Percentiles rank a stretch among this genome's conserved stretches.
These are phyloP conservation scores for Drosophila guanche DNA, from an alignment of 1,140 invertebrate species.

Conservation along the genomic window DNA sequence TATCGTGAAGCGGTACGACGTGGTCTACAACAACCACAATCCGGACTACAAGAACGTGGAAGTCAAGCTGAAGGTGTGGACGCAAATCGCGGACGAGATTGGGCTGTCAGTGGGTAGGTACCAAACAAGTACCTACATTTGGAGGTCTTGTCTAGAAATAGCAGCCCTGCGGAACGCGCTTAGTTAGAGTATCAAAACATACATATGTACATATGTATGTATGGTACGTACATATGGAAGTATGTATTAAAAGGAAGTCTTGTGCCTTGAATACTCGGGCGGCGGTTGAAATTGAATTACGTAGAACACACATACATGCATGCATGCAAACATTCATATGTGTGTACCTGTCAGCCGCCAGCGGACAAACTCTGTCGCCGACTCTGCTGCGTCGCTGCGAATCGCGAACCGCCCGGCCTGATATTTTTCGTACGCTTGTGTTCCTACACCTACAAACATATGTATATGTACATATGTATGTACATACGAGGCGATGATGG, in stretches of 20 bases:
- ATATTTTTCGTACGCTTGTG: constrained; percentile 49
- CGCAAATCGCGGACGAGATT: constrained; percentile 81
- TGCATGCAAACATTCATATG: constrained; percentile 3
- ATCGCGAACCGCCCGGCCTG: constrained; percentile 45
- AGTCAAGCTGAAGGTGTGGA: constrained; percentile 81
- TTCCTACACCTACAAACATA: constrained; percentile 25
- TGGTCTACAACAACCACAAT: constrained; percentile 83
- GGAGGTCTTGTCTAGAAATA: constrained; percentile 4
- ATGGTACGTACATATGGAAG: too few relatives aligned
- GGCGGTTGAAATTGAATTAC: constrained; percentile 48
- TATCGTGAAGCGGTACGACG: constrained; percentile 81
- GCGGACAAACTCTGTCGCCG: constrained; percentile 37
- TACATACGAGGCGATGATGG: neutral
- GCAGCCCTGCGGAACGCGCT: constrained; percentile 2
- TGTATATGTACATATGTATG: constrained; percentile 4
- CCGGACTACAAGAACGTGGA: constrained; percentile 83
- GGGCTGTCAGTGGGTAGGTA: constrained; percentile 80
- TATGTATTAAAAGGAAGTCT: constrained; percentile 25
- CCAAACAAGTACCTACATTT: neutral
- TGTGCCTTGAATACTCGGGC: constrained; percentile 7
- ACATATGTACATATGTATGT: constrained; percentile 10
- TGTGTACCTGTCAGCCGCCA: constrained; percentile 28
- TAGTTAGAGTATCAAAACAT: neutral
- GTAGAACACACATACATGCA: constrained; percentile 22
- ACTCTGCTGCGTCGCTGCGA: constrained; percentile 5